Evolutionary conservation across 2,888 invertebrate genomes (phyloP).

Genomic region (Sipha maydis): DNA sequence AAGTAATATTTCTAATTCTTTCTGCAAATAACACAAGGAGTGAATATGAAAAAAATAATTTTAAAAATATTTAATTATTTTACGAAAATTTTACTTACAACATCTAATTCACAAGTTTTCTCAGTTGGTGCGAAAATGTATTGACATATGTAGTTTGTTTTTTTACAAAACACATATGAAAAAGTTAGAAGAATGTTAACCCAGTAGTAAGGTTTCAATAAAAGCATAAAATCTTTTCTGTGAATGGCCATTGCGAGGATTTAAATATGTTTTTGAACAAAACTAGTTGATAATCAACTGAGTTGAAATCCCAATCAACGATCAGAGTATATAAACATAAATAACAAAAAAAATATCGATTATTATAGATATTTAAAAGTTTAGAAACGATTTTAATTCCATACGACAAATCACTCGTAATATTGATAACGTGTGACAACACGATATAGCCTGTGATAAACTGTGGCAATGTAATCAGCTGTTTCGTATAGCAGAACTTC

Average conservation of each 20-base stretch:
- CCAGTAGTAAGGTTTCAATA: conserved; percentile 88
- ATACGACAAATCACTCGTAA: neutral
- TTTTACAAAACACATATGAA: conserved; percentile 83
- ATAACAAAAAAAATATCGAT: neutral
- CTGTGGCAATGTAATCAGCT: neutral
- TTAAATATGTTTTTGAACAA: neutral
- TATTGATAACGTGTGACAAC: neutral
- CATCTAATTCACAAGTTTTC: conserved; percentile 84
- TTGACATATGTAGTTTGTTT: conserved; percentile 77
- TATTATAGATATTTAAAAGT: too few species aligned
- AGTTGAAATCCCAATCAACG: too few species aligned
- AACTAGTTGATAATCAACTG: neutral
- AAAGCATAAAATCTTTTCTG: conserved; percentile 75
- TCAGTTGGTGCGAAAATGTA: conserved; percentile 76
- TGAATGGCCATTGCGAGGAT: conserved; percentile 69
- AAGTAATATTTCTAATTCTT: conserved; percentile 95
- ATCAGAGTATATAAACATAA: too few species aligned
- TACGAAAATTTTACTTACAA: conserved; percentile 70
- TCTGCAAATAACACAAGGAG: conserved; percentile 69
- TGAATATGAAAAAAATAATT: neutral
- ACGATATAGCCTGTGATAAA: neutral
- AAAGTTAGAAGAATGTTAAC: conserved; percentile 85
- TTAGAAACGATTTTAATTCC: neutral
- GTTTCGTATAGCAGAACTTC: neutral
- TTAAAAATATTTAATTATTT: neutral